Base-by-base conservation (phyloP, 2,797 vertebrate genomes). In the Lagodon rhomboides region DNA sequence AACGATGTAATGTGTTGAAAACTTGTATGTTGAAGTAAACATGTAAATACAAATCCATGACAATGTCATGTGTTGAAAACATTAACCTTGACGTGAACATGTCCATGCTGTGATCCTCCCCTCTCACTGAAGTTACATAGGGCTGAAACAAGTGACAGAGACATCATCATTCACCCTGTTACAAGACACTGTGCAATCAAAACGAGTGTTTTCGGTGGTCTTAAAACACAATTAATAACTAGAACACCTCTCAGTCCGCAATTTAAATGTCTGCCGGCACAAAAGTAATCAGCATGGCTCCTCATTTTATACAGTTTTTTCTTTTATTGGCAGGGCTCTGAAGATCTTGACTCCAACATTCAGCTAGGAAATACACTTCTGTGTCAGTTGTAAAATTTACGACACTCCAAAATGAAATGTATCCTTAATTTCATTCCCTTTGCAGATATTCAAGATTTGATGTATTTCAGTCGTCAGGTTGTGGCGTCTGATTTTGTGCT, bases 261-360 rank as follows among this genome's bases (percentile, higher is more conserved):
- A 17, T 44, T 49, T 0, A 64, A 20, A 56, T 43, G 50, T 12
- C 25, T 3, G 0, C 20, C 8, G 7, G 17, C 38, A 43, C 27
- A 47, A 47, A 20, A 34, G 50, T 25, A 43, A 43, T 12, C 22
- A 58, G 34, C 5, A 59, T n/a, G 1, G 1, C 18, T 60, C 23
- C 23, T 70, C n/a, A 72, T 6, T 67, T 15, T 22, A n/a, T 44
- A 17, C 30, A 54, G 17, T 61, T 18, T 61, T 23, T 56, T 44
- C 13, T 44, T 44, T 46, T 46, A 16, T 3, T 16, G 44, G 16
- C 16, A 50, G 60, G 69, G 7, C 38, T 68, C 44, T 76, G 58
- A 58, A 56, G 44, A 34, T 58, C 3, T 43, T 54, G 34, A 66
- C 18, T 66, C 56, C 34, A 72, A 64, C n/a, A 72, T 68, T 11